phyloP scores from a whole-genome alignment of 2,113 vertebrate genomes.

The Dendrocopos noguchii region DNA sequence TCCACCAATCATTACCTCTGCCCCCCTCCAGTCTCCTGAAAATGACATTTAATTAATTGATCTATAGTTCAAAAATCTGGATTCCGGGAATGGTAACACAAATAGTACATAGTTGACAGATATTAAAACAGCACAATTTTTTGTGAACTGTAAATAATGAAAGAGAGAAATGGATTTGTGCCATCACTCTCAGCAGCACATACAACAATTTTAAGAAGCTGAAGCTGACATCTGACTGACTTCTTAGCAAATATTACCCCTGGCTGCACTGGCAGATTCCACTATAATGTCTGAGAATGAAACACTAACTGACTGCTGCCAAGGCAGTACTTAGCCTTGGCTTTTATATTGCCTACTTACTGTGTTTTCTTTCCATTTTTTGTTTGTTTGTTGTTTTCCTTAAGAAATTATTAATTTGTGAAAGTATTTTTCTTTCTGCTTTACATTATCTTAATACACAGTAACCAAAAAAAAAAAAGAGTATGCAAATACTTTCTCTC shows the following conservation, averaged over 20 bases:
- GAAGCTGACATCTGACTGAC: conserved; percentile 57
- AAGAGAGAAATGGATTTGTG: background rate
- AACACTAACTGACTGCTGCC: conserved; percentile 55
- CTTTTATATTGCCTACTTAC: background rate
- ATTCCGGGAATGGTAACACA: background rate
- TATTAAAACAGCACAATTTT: background rate
- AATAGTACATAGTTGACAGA: background rate
- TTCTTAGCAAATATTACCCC: conserved; percentile 52
- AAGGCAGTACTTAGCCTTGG: background rate
- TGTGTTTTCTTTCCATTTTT: background rate
- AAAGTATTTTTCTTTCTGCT: background rate
- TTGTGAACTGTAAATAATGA: conserved; percentile 22
- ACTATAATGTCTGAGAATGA: conserved; percentile 3
- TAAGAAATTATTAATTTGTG: background rate
- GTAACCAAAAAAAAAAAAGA: background rate
- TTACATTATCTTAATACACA: background rate
- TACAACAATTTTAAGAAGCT: conserved; percentile 14
- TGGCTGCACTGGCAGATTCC: conserved; percentile 49
- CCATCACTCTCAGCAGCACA: conserved; percentile 26
- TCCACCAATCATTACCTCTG: background rate
- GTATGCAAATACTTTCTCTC: background rate
- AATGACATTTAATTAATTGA: background rate
- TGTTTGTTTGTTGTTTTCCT: background rate
- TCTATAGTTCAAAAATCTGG: background rate
- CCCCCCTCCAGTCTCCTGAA: background rate